phyloP scores from a whole-genome alignment of 2,113 vertebrate genomes.

The Psittacula cyanocephala region DNA sequence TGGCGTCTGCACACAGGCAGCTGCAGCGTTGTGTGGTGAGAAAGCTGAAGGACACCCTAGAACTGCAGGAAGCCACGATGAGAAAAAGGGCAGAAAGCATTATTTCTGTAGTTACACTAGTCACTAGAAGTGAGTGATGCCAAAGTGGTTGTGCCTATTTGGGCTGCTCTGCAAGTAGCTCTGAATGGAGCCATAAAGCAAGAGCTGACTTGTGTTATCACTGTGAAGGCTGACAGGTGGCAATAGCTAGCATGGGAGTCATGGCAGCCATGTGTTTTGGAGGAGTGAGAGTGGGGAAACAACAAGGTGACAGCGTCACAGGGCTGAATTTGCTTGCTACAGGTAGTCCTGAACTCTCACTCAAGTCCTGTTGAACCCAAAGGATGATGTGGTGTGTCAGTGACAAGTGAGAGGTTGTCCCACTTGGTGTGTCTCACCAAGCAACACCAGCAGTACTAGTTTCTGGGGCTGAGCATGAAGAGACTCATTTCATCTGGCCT shows the following conservation, averaged over 20 bases:
- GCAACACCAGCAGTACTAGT: fast-evolving
- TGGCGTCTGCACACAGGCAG: background rate
- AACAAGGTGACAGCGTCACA: background rate
- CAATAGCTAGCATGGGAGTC: fast-evolving
- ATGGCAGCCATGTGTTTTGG: fast-evolving
- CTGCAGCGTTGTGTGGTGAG: background rate
- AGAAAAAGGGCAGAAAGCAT: background rate
- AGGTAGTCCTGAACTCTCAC: background rate
- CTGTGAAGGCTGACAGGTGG: fast-evolving
- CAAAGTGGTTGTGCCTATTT: background rate
- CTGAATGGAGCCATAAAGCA: background rate
- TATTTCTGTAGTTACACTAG: background rate
- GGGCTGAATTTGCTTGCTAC: background rate
- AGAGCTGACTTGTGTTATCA: background rate
- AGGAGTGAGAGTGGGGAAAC: background rate
- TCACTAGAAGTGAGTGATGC: background rate
- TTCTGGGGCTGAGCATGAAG: fast-evolving
- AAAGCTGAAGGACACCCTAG: background rate
- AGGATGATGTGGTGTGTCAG: background rate
- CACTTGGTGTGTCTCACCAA: background rate
- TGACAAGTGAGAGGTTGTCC: background rate
- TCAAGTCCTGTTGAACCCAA: background rate
- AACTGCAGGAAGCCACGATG: background rate
- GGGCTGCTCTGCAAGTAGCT: background rate
- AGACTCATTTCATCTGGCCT: background rate